A percentile compares a stretch with the other conserved stretches of the same genome.
phyloP scores from a whole-genome alignment of 2,888 invertebrate species.

The Diaphora mendica region DNA sequence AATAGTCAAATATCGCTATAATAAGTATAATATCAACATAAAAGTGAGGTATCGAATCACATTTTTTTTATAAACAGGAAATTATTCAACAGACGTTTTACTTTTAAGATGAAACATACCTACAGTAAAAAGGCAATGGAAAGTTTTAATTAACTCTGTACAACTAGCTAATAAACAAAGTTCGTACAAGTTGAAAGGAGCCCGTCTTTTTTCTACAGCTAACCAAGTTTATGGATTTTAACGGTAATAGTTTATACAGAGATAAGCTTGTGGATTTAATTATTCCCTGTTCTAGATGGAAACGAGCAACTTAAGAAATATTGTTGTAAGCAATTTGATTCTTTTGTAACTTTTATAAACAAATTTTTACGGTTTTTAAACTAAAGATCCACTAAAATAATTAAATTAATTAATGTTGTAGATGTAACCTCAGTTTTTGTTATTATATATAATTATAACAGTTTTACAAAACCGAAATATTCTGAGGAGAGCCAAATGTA shows the following conservation, averaged over 20 bases:
- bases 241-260: slow-evolving; percentile 36
- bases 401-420: slow-evolving; percentile 22
- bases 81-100: slow-evolving; percentile 36
- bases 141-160: slow-evolving; percentile 61
- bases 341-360: slow-evolving; percentile 11
- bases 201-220: slow-evolving; percentile 31
- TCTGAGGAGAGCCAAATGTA: neutral
- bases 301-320: slow-evolving; percentile 9
- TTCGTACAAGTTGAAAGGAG: slow-evolving; percentile 39
- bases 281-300: slow-evolving; percentile 17
- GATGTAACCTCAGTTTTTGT: neutral
- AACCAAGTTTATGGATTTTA: slow-evolving; percentile 42
- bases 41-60: slow-evolving; percentile 42
- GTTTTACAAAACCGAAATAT: neutral
- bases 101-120: slow-evolving; percentile 53
- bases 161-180: slow-evolving; percentile 56
- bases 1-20: slow-evolving; percentile 40
- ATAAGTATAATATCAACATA: slow-evolving; percentile 39
- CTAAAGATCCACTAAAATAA: slow-evolving; percentile 11
- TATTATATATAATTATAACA: neutral
- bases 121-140: slow-evolving; percentile 44
- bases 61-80: slow-evolving; percentile 34
- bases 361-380: neutral
- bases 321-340: slow-evolving; percentile 3
- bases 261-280: slow-evolving; percentile 21